These are phyloP conservation scores for Diadromus collaris DNA, from an alignment of 2,888 invertebrate genomes.

Conservation along the genomic window DNA sequence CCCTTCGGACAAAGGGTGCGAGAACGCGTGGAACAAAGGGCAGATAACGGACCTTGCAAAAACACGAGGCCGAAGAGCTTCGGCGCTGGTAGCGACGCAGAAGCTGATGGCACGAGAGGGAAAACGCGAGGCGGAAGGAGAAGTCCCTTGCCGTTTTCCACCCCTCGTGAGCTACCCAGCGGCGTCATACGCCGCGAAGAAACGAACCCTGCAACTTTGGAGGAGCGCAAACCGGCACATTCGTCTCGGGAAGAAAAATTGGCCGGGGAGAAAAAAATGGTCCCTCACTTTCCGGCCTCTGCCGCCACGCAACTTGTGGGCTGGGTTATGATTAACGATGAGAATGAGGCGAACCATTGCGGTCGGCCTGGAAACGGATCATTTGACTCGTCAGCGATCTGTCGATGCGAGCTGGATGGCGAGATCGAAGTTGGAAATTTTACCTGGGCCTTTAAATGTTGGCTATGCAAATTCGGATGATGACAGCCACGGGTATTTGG, in stretches of 20 bases:
- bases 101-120: conserved; percentile 22
- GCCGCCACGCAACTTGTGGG: not conserved
- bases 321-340: conserved; percentile 53
- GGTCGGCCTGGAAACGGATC: not conserved
- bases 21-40: conserved; percentile 75
- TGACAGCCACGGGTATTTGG: not conserved
- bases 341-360: conserved; percentile 17
- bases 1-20: conserved; percentile 72
- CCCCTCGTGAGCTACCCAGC: conserved; percentile 19
- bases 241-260: conserved; percentile 59
- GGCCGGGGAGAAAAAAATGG: conserved; percentile 42
- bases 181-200: conserved; percentile 2
- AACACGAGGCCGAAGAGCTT: conserved; percentile 66
- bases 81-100: conserved; percentile 29
- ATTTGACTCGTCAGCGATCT: conserved; percentile 26
- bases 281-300: conserved; percentile 33
- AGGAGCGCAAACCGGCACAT: conserved; percentile 36
- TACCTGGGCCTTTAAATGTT: not conserved
- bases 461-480: not conserved
- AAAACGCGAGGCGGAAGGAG: conserved; percentile 49
- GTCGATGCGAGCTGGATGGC: not conserved
- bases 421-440: not conserved
- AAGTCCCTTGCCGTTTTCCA: conserved; percentile 55
- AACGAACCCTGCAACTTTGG: conserved; percentile 22
- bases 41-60: conserved; percentile 76